Percentiles rank a stretch among this genome's conserved stretches.
Evolutionary conservation across 2,113 vertebrate species (phyloP).

Genomic region (Scomber colias): DNA sequence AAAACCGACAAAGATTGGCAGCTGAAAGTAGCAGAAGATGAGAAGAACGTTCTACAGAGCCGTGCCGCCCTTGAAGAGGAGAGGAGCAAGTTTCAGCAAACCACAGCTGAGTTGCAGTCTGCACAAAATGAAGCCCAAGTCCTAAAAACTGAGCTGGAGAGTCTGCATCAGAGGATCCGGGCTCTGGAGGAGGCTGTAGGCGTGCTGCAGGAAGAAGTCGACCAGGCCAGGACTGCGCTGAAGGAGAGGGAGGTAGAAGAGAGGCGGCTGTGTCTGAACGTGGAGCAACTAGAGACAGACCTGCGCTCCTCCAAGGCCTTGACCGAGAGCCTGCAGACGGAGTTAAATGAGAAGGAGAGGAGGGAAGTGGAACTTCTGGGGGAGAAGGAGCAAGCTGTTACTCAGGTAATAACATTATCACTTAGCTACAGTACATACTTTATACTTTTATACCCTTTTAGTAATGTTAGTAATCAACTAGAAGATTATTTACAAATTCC

Average conservation of each 20-base stretch:
- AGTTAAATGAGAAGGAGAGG: constrained; percentile 89
- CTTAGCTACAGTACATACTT: neutral
- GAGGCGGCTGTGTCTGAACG: constrained; percentile 85
- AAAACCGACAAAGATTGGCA: constrained; percentile 82
- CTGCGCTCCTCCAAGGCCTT: constrained; percentile 89
- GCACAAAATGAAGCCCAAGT: constrained; percentile 74
- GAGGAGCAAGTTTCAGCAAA: constrained; percentile 77
- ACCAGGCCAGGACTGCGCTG: constrained; percentile 78
- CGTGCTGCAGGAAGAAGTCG: constrained; percentile 79
- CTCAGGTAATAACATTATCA: constrained; percentile 74
- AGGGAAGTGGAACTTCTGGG: constrained; percentile 90
- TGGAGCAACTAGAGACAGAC: constrained; percentile 91
- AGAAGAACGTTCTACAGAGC: constrained; percentile 77
- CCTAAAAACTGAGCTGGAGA: constrained; percentile 83
- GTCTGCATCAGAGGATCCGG: constrained; percentile 77
- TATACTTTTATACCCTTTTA: neutral
- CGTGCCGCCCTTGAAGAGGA: constrained; percentile 84
- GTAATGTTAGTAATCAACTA: neutral
- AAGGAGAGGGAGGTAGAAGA: constrained; percentile 87
- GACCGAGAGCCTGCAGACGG: constrained; percentile 86
- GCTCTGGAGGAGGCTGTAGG: constrained; percentile 86
- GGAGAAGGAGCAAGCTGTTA: constrained; percentile 91
- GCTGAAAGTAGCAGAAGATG: constrained; percentile 79
- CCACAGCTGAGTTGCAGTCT: constrained; percentile 76
- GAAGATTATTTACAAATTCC: neutral